A percentile compares a stretch with the other conserved stretches of the same genome.
phyloP scores from a whole-genome alignment of 2,888 invertebrate genomes.

The Caenorhabditis japonica region DNA sequence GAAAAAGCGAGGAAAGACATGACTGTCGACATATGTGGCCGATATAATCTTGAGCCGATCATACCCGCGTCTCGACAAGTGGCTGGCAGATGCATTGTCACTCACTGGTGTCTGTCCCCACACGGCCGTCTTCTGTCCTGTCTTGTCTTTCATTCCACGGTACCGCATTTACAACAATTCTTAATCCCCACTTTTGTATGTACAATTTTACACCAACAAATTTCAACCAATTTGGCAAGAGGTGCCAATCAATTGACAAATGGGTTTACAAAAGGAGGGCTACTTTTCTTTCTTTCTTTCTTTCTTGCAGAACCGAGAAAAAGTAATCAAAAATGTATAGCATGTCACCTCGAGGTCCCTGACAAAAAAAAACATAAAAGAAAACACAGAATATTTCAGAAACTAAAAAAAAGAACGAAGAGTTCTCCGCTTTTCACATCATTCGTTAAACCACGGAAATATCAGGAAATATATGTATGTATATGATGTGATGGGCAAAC shows the following conservation, averaged over 20 bases:
- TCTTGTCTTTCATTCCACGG: too few species aligned
- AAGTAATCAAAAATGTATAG: constrained; percentile 35
- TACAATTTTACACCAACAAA: constrained; percentile 24
- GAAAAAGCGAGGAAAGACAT: too few species aligned
- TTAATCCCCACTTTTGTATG: constrained; percentile 31
- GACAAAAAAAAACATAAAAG: constrained; percentile 9
- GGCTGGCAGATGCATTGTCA: constrained; percentile 57
- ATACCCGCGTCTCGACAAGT: constrained; percentile 51
- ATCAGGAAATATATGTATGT: constrained; percentile 18
- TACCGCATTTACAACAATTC: constrained; percentile 46
- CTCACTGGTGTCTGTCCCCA: constrained; percentile 21
- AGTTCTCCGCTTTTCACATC: constrained; percentile 30
- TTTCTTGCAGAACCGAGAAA: too few species aligned
- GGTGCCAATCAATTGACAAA: constrained; percentile 24
- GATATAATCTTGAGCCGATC: constrained; percentile 54
- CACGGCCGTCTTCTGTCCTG: background rate
- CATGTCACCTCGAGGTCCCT: constrained; percentile 15
- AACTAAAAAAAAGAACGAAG: constrained; percentile 16
- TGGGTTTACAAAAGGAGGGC: constrained; percentile 21
- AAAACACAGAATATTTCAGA: too few species aligned
- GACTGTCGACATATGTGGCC: constrained; percentile 52
- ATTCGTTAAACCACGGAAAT: constrained; percentile 3
- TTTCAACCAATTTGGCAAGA: constrained; percentile 41
- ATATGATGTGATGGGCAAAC: too few species aligned
- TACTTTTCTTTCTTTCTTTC: constrained; percentile 26